These are phyloP conservation scores for Perognathus longimembris DNA, from an alignment of 2,113 vertebrate genomes.

Conservation along the genomic window DNA sequence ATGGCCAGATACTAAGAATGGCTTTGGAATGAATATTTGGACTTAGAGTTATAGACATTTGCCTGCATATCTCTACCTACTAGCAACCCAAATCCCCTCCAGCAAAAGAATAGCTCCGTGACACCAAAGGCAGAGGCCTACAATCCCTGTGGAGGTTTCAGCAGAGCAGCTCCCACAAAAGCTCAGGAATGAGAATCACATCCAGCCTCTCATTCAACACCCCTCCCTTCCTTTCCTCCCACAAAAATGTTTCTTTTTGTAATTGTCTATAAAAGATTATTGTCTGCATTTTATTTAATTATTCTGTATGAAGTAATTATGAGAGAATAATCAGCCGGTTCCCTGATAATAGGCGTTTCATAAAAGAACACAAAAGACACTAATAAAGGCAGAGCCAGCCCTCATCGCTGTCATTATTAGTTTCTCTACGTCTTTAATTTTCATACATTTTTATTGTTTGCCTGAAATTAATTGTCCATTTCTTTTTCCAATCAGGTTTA, in stretches of 20 bases:
- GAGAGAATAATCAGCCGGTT: conserved; percentile 83
- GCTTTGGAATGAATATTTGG: not conserved
- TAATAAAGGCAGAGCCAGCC: conserved; percentile 81
- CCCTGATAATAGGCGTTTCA: conserved; percentile 78
- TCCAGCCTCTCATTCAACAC: not conserved
- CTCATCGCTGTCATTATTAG: conserved; percentile 75
- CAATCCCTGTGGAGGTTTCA: not conserved
- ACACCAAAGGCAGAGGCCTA: not conserved
- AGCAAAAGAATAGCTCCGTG: not conserved
- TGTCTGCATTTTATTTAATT: conserved; percentile 87
- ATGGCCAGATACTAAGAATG: conserved; percentile 10
- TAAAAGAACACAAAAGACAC: conserved; percentile 80
- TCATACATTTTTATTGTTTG: conserved; percentile 81
- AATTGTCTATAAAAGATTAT: conserved; percentile 86
- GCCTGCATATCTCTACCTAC: not conserved
- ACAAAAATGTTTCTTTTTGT: conserved; percentile 81
- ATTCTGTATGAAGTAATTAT: conserved; percentile 86
- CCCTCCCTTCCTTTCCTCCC: conserved; percentile 61
- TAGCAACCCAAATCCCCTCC: not conserved
- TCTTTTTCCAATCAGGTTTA: conserved; percentile 74
- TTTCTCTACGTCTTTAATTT: conserved; percentile 78
- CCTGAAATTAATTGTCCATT: conserved; percentile 77
- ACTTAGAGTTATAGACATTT: conserved; percentile 44
- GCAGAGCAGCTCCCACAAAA: not conserved
- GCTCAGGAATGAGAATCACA: not conserved